Base-by-base conservation (phyloP, 2,797 vertebrate genomes). In the Vipera ursinii region DNA sequence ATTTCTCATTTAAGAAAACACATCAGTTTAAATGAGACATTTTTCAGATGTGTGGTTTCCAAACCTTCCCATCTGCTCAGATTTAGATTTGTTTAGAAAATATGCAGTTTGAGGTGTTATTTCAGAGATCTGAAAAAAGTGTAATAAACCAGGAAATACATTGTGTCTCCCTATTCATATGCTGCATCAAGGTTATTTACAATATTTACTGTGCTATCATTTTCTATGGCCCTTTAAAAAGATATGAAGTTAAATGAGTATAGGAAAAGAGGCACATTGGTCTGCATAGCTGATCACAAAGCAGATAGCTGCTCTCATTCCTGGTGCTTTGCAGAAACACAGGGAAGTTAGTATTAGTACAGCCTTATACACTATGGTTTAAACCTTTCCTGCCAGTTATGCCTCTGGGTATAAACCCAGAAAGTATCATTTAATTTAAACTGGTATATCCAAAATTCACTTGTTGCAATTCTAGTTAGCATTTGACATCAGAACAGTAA, bases 161-260 rank as follows among this genome's bases (percentile, higher is more conserved):
- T 96, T 96, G 95, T 38, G 73, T 86, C 91, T 89, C 28, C 93
- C 95, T 96, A 96, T 97, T 96, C 94, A 96, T 95, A 93, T 2
- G 51, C 92, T 95, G 94, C 92, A 57, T 96, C 92, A 91, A 93
- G 90, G 95, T 96, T 96, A 96, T 95, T 95, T 91, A 89, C 82
- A 59, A 92, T 91, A 60, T 97, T 97, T 96, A 97, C 93, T 63
- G 73, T 94, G 95, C 94, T 92, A 97, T 96, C 95, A 96, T 94
- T 95, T 97, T 97, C 97, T 97, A 97, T 87, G 94, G 92, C 95
- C 91, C 87, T 94, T 38, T 96, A 96, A 97, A 97, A 28, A 88
- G 86, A 94, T 95, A 95, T 96, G 95, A 96, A 96, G 96, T 95
- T 96, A 96, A 97, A 97, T 92, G 95, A 94, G 94, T 91, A 92